Evolutionary conservation across 2,797 vertebrate species (phyloP).

Genomic region (Rousettus madagascariensis): DNA sequence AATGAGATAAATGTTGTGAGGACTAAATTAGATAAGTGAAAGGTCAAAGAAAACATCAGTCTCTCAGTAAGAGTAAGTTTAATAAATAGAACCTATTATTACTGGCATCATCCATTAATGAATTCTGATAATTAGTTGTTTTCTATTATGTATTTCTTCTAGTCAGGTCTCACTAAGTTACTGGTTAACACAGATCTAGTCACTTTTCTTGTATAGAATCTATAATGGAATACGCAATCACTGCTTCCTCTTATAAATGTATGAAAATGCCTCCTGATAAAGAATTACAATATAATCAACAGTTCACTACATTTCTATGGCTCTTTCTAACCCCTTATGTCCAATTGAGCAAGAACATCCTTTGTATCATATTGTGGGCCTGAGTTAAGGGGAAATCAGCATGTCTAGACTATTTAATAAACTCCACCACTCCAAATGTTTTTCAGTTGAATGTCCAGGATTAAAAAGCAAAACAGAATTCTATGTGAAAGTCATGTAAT

Average conservation of each 20-base stretch:
- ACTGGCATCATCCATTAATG: background rate
- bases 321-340: background rate
- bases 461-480: slow-evolving; percentile 43
- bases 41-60: background rate
- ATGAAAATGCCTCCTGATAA: background rate
- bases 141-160: slow-evolving; percentile 5
- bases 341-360: background rate
- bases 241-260: background rate
- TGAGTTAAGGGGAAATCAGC: background rate
- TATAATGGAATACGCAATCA: background rate
- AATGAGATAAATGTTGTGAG: background rate
- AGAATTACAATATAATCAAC: background rate
- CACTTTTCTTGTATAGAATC: background rate
- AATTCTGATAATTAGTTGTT: slow-evolving; percentile 26
- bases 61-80: slow-evolving; percentile 5
- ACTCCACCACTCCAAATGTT: background rate
- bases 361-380: background rate
- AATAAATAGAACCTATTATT: background rate
- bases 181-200: background rate
- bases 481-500: background rate
- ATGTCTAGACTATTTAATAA: background rate
- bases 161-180: background rate
- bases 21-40: background rate
- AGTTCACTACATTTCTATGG: background rate
- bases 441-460: background rate